A percentile compares a stretch with the other conserved stretches of the same genome.
Evolutionary conservation across 1,140 invertebrate species (phyloP).

Genomic region (Triops cancriformis): DNA sequence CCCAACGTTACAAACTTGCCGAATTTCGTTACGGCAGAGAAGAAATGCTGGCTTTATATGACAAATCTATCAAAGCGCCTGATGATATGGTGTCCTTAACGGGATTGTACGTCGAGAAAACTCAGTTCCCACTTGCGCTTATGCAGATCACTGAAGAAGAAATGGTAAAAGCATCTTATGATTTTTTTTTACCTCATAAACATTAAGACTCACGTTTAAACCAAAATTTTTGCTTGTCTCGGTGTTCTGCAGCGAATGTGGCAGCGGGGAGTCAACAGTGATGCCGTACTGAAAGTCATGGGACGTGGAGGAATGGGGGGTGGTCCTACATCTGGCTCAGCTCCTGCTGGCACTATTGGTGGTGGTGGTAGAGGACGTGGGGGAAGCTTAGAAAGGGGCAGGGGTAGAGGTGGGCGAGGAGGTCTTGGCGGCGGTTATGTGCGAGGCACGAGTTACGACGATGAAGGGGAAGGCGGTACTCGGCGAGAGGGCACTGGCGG

Average conservation of each 20-base stretch:
- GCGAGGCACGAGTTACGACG: constrained; percentile 48
- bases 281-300: constrained; percentile 42
- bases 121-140: constrained; percentile 65
- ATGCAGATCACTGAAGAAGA: constrained; percentile 71
- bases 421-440: constrained; percentile 46
- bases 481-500: constrained; percentile 41
- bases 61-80: constrained; percentile 57
- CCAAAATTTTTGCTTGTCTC: neutral
- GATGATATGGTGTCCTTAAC: constrained; percentile 53
- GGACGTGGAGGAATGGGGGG: constrained; percentile 34
- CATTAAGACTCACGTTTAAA: neutral
- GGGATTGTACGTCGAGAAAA: constrained; percentile 61
- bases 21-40: constrained; percentile 74
- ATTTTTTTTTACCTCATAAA: constrained; percentile 13
- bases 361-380: constrained; percentile 43
- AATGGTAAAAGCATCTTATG: constrained; percentile 46
- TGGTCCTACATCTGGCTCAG: constrained; percentile 37
- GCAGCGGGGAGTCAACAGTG: constrained; percentile 51
- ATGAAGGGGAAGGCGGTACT: constrained; percentile 40
- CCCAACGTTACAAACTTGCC: constrained; percentile 51
- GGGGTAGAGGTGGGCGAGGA: constrained; percentile 45
- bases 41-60: constrained; percentile 77
- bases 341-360: constrained; percentile 29
- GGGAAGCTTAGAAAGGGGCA: constrained; percentile 49
- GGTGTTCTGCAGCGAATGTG: constrained; percentile 45